phyloP scores from a whole-genome alignment of 1,140 invertebrate species.

The Colletes gigas region DNA sequence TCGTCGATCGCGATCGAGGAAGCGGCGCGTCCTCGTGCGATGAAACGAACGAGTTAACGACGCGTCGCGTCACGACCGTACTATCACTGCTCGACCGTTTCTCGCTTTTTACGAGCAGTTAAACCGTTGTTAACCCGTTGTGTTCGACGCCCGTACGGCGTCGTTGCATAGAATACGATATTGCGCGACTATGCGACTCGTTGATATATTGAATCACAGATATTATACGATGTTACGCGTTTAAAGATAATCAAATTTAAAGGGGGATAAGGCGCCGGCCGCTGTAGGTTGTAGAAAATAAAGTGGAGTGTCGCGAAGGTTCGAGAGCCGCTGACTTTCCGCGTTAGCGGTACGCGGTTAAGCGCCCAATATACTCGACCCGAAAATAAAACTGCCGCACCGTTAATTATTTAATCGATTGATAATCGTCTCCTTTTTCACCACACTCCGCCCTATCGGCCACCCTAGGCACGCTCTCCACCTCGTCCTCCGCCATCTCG shows the following conservation, averaged over 20 bases:
- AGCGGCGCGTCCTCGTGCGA: not conserved
- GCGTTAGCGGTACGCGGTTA: not conserved
- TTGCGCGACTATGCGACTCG: conserved; percentile 33
- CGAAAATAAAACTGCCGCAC: not conserved
- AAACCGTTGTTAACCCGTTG: not conserved
- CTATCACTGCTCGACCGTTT: too few relatives aligned
- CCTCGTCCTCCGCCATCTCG: not conserved
- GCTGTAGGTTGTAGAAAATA: not conserved
- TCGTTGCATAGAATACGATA: conserved; percentile 16
- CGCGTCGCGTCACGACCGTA: not conserved
- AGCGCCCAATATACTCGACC: not conserved
- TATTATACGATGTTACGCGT: conserved; percentile 55
- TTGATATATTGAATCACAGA: conserved; percentile 37
- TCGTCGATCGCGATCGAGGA: conserved; percentile 31
- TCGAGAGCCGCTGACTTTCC: not conserved
- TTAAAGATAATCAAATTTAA: conserved; percentile 52
- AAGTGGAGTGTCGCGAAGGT: not conserved
- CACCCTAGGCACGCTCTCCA: not conserved
- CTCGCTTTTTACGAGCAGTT: too few relatives aligned
- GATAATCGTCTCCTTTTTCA: not conserved
- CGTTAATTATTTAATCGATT: conserved; percentile 10
- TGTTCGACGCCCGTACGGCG: conserved; percentile 44
- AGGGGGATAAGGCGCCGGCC: not conserved
- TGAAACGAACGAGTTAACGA: conserved; percentile 29
- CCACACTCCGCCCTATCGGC: not conserved